Conservation (phyloP, 2,113 vertebrate genomes). For the Heterochromis multidens region DNA sequence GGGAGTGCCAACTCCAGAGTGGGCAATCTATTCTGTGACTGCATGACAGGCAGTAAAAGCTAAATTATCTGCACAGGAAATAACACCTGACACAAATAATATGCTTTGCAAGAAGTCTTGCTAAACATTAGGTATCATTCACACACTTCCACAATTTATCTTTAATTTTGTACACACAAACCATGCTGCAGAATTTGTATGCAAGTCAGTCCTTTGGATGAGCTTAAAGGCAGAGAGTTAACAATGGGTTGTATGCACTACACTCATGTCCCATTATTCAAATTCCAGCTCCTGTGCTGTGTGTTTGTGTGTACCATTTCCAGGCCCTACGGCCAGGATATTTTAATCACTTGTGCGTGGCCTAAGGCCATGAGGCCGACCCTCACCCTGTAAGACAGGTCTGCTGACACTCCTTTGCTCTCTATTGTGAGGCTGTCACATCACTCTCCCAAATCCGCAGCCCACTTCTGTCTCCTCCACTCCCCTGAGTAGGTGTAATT, state of each 20-base stretch:
- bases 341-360: slow-evolving; percentile 67
- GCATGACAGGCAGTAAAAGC: slow-evolving; percentile 34
- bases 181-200: background rate
- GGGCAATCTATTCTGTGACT: slow-evolving; percentile 63
- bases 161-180: slow-evolving; percentile 10
- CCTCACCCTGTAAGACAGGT: slow-evolving; percentile 68
- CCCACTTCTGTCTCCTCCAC: slow-evolving; percentile 54
- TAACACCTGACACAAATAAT: slow-evolving; percentile 21
- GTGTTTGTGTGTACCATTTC: slow-evolving; percentile 34
- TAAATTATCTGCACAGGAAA: slow-evolving; percentile 7
- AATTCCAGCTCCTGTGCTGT: slow-evolving; percentile 20
- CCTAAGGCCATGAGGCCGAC: slow-evolving; percentile 67
- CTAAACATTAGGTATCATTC: background rate
- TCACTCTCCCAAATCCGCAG: slow-evolving; percentile 62
- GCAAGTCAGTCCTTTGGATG: background rate
- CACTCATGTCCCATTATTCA: slow-evolving; percentile 36
- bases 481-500: slow-evolving; percentile 76
- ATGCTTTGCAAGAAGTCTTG: slow-evolving; percentile 2
- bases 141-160: background rate
- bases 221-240: slow-evolving; percentile 18
- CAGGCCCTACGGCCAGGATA: slow-evolving; percentile 60
- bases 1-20: slow-evolving; percentile 65
- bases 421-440: slow-evolving; percentile 71
- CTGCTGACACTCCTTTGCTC: slow-evolving; percentile 75
- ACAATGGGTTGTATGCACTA: slow-evolving; percentile 44